Evolutionary conservation across 2,888 invertebrate species (phyloP).

Genomic region (Amblyjoppa fuscipennis): DNA sequence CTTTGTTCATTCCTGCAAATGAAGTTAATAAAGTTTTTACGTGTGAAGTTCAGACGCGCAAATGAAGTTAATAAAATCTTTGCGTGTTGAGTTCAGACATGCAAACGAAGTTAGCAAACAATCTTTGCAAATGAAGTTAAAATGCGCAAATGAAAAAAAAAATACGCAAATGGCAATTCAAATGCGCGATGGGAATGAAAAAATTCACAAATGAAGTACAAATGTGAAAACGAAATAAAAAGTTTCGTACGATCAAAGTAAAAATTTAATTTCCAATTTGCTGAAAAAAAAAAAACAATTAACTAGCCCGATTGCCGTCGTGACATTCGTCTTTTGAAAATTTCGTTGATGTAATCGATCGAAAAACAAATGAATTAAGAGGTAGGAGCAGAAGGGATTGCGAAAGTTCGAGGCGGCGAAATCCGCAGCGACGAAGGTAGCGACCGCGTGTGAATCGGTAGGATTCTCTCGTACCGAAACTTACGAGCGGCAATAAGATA

Average conservation of each 20-base stretch:
- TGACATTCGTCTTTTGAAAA: neutral
- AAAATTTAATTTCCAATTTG: too few relatives aligned
- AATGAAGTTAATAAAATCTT: neutral
- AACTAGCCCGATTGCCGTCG: too few relatives aligned
- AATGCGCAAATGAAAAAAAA: neutral
- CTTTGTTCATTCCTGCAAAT: too few relatives aligned
- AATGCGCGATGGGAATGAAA: too few relatives aligned
- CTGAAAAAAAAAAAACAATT: too few relatives aligned
- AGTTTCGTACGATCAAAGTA: too few relatives aligned
- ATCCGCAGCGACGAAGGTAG: neutral
- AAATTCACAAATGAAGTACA: too few relatives aligned
- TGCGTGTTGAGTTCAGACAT: neutral
- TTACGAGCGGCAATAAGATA: conserved; percentile 45
- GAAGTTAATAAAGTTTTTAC: too few relatives aligned
- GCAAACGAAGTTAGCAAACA: neutral
- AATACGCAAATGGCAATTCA: too few relatives aligned
- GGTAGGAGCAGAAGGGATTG: neutral
- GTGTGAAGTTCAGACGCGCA: neutral
- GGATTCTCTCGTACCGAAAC: conserved; percentile 26
- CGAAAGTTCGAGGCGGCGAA: neutral
- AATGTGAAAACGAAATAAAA: too few relatives aligned
- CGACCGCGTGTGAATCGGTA: neutral
- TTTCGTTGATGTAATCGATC: neutral
- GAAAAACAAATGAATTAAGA: neutral
- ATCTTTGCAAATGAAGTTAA: neutral